These are phyloP conservation scores for Mystacides longicornis DNA, from an alignment of 2,888 invertebrate species.

Conservation along the genomic window DNA sequence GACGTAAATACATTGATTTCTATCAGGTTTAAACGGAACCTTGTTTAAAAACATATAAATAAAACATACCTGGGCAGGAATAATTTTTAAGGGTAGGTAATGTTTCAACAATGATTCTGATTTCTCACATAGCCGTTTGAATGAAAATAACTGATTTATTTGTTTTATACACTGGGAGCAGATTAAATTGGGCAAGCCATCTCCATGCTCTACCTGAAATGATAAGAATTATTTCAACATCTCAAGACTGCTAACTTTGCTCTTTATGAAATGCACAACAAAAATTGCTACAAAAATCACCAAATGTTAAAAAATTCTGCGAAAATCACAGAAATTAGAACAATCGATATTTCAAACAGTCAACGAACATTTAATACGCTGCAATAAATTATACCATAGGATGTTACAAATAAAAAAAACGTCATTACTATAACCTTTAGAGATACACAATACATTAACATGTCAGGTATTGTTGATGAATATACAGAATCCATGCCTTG, in stretches of 20 bases:
- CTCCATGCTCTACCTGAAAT: slow-evolving; percentile 18
- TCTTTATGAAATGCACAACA: too few species aligned
- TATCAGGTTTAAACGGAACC: too few species aligned
- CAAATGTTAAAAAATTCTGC: too few species aligned
- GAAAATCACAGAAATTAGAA: too few species aligned
- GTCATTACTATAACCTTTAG: slow-evolving; percentile 16
- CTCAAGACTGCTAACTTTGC: neutral
- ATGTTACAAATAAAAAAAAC: slow-evolving; percentile 3
- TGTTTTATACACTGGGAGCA: slow-evolving; percentile 23
- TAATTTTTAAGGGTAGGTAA: slow-evolving; percentile 18
- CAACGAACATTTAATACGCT: too few species aligned
- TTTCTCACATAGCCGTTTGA: slow-evolving; percentile 26
- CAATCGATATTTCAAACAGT: too few species aligned
- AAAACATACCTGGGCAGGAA: slow-evolving; percentile 19
- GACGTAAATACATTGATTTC: too few species aligned
- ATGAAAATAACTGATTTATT: slow-evolving; percentile 23
- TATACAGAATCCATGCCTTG: slow-evolving; percentile 19
- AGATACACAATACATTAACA: slow-evolving; percentile 20
- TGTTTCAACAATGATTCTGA: slow-evolving; percentile 23
- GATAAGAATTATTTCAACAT: neutral
- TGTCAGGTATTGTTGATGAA: slow-evolving; percentile 11
- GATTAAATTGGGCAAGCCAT: slow-evolving; percentile 23
- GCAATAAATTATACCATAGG: too few species aligned
- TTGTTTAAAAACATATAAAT: neutral
- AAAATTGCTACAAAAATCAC: too few species aligned